Percentiles rank a stretch among this genome's conserved stretches.
phyloP scores from a whole-genome alignment of 2,888 invertebrate species.

The Polydrusus cervinus region DNA sequence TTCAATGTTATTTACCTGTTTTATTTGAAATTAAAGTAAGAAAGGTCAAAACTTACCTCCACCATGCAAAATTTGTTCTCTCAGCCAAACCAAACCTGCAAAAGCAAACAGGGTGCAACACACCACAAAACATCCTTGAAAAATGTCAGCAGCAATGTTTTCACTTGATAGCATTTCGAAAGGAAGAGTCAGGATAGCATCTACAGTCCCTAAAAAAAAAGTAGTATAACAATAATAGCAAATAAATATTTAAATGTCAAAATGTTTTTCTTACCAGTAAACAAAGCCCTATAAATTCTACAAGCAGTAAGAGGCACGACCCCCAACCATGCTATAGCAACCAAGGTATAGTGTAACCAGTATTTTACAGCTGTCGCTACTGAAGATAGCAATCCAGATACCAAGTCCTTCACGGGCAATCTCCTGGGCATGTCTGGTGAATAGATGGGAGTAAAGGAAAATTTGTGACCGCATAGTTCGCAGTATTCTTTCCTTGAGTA shows the following conservation, averaged over 20 bases:
- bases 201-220: conserved; percentile 82
- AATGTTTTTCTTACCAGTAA: conserved; percentile 40
- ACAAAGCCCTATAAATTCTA: conserved; percentile 82
- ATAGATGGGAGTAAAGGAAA: conserved; percentile 99
- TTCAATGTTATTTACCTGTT: too few species aligned
- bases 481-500: conserved; percentile 99
- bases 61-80: conserved; percentile 98
- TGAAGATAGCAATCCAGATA: conserved; percentile 91
- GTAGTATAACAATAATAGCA: too few species aligned
- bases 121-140: conserved; percentile 97
- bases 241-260: background rate
- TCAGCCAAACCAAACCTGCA: conserved; percentile 96
- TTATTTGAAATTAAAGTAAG: background rate
- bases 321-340: conserved; percentile 97
- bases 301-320: conserved; percentile 97
- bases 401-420: conserved; percentile 92
- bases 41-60: conserved; percentile 74
- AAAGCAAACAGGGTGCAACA: conserved; percentile 96
- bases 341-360: conserved; percentile 98
- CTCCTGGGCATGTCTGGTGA: conserved; percentile 99
- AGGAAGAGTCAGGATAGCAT: conserved; percentile 88
- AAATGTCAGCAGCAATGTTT: conserved; percentile 93
- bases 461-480: conserved; percentile 97
- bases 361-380: conserved; percentile 94
- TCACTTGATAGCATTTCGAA: conserved; percentile 95